Percentiles rank a stretch among this genome's conserved stretches.
Conservation (phyloP, 64 coral and sea anemone genomes). For the Acropora yongei region DNA sequence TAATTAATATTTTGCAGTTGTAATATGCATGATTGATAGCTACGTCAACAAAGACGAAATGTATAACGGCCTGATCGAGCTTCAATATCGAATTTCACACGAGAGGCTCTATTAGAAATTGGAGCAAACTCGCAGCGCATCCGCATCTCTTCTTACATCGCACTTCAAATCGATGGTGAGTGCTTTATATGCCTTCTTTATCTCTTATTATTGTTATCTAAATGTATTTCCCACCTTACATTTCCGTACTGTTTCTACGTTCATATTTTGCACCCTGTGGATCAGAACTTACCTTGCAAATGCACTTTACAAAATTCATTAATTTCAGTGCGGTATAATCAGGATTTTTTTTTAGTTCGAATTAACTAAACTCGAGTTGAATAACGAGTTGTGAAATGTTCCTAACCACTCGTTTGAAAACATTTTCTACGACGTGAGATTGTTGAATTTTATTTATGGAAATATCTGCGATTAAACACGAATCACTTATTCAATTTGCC, state of each 20-base stretch:
- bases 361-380: too few species aligned
- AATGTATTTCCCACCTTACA: too few species aligned
- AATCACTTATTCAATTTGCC: slow-evolving; percentile 10
- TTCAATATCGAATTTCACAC: not conserved
- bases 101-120: too few species aligned
- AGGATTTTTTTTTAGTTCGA: too few species aligned
- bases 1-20: slow-evolving; percentile 33
- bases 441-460: not conserved
- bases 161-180: too few species aligned
- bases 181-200: too few species aligned
- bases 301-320: not conserved
- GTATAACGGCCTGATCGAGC: slow-evolving; percentile 18
- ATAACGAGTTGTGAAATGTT: not conserved
- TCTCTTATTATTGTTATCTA: too few species aligned
- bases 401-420: not conserved
- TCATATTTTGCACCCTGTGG: too few species aligned
- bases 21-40: slow-evolving; percentile 5
- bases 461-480: slow-evolving; percentile 35
- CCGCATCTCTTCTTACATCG: too few species aligned
- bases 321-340: not conserved
- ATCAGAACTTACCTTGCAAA: too few species aligned
- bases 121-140: too few species aligned
- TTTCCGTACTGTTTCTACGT: too few species aligned
- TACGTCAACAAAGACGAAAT: slow-evolving; percentile 1
- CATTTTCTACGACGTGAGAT: not conserved